Evolutionary conservation across 2,113 vertebrate species (phyloP).

Genomic region (Cavia aperea): DNA sequence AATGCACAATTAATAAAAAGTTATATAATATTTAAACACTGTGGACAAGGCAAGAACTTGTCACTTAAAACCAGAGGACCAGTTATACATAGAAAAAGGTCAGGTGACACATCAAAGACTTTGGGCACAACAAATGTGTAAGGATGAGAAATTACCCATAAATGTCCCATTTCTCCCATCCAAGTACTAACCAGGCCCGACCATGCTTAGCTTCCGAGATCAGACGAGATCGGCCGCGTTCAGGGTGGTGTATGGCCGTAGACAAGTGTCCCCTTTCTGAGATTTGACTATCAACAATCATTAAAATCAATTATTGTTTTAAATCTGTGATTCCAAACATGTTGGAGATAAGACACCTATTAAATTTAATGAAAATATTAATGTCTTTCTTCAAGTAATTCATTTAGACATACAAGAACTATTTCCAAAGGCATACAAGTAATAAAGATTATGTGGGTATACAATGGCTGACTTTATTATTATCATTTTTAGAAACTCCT

Average conservation of each 20-base stretch:
- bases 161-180: no score
- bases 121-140: background rate
- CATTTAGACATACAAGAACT: conserved; percentile 12
- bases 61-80: conserved; percentile 23
- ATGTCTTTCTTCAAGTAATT: background rate
- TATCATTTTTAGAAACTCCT: conserved; percentile 37
- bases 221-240: no score
- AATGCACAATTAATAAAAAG: conserved; percentile 38
- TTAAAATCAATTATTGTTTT: background rate
- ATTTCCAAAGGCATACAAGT: background rate
- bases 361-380: conserved; percentile 18
- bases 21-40: background rate
- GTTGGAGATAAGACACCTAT: background rate
- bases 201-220: no score
- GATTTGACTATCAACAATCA: background rate
- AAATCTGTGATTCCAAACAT: background rate
- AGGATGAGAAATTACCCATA: background rate
- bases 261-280: background rate
- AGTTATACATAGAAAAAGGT: conserved; percentile 14
- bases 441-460: background rate
- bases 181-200: no score
- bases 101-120: background rate
- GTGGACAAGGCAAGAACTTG: conserved; percentile 2
- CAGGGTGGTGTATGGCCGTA: no score
- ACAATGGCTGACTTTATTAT: conserved; percentile 43